phyloP scores from a whole-genome alignment of 2,888 invertebrate species.

The Patella caerulea region DNA sequence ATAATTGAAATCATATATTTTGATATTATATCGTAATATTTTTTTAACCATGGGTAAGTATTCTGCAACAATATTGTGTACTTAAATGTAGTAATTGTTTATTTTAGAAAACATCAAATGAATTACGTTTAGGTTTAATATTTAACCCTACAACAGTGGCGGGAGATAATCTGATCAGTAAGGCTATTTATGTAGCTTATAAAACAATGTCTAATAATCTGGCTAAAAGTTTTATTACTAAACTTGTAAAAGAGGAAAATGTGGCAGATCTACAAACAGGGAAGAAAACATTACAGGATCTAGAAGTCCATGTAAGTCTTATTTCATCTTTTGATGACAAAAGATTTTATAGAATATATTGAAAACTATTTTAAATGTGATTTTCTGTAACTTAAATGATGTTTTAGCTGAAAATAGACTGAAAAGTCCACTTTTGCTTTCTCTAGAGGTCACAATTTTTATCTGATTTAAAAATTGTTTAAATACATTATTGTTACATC shows the following conservation, averaged over 20 bases:
- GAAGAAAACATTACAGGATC: slow-evolving; percentile 69
- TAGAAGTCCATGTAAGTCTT: slow-evolving; percentile 72
- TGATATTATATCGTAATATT: too few relatives aligned
- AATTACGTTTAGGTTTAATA: slow-evolving; percentile 72
- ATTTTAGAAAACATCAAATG: slow-evolving; percentile 69
- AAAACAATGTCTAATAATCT: slow-evolving; percentile 66
- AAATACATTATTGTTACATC: too few relatives aligned
- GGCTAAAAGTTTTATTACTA: slow-evolving; percentile 73
- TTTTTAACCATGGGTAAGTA: too few relatives aligned
- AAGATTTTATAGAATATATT: slow-evolving; percentile 12
- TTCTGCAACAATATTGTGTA: too few relatives aligned
- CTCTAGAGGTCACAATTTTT: too few relatives aligned
- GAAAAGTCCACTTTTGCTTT: not conserved
- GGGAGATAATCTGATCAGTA: slow-evolving; percentile 45
- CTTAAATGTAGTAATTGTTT: not conserved
- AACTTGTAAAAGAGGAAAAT: slow-evolving; percentile 73
- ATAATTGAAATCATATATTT: too few relatives aligned
- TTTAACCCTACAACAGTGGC: slow-evolving; percentile 63
- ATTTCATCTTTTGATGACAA: slow-evolving; percentile 6
- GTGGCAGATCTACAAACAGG: slow-evolving; percentile 65
- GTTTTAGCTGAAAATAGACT: not conserved
- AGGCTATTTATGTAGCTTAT: slow-evolving; percentile 71
- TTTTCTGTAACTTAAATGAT: slow-evolving; percentile 10
- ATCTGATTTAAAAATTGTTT: too few relatives aligned
- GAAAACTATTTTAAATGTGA: not conserved